Evolutionary conservation across 2,888 invertebrate genomes (phyloP), one percentile per base, ranked within the genome.

Genomic region (Lasioglossum marginatum): DNA sequence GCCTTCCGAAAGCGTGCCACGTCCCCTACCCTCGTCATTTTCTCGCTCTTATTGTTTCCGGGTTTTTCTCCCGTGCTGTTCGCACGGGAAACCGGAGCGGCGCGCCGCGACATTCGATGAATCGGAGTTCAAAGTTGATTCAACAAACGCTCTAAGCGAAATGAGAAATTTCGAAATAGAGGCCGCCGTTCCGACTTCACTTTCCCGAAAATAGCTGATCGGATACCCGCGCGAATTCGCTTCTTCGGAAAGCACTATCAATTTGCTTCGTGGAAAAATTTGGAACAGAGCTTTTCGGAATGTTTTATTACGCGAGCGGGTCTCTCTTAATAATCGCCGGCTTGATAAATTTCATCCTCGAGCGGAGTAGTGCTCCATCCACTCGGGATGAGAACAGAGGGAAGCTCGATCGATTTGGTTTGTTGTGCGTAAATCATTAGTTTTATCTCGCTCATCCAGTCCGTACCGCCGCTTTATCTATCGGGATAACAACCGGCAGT

Each of bases 371-470:
- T 90, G 90, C 90, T 89, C 89, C 87, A 87, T 78, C 74, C 87
- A 85, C 74, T 89, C 91, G 90, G 91, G 88, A 45, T 16, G 45
- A 92, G 91, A 92, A 91, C 85, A 90, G 81, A 85, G 85, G 88
- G 81, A 5, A n/a, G 37, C 78, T 78, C 68, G 79, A 78, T 66
- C 63, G 84, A 71, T 81, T 68, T 60, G 76, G 82, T 52, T 74
- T 83, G 88, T 84, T 86, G 89, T 90, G 87, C 92, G 93, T 94
- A 94, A 94, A 94, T 94, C 94, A 94, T 94, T 94, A 93, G 93
- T 93, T 94, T 94, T 94, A 94, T 94, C 94, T 93, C 93, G 90
- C 92, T 93, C 93, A 94, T 93, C 92, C 93, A 94, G 93, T 93
- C 91, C 92, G 92, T 92, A 92, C 93, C 93, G 92, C 91, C 92